phyloP scores from a whole-genome alignment of 2,888 invertebrate species.

The Melieria crassipennis region DNA sequence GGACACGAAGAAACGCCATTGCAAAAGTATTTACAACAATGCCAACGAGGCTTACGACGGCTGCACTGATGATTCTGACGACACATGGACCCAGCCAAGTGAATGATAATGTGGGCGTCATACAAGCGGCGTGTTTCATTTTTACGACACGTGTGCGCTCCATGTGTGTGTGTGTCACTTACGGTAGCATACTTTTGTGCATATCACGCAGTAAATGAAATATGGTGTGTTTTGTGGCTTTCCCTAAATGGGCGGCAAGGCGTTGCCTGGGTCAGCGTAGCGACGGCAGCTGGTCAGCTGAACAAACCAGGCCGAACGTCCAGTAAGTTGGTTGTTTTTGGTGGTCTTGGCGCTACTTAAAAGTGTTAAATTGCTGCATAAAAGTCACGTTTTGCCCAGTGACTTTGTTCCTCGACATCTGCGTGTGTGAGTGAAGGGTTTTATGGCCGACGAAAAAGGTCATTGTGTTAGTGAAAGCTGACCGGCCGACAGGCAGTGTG shows the following conservation, averaged over 20 bases:
- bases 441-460: too few species aligned
- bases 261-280: neutral
- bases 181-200: constrained; percentile 31
- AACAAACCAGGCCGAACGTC: neutral
- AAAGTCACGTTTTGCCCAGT: constrained; percentile 23
- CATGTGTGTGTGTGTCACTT: neutral
- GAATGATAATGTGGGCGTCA: constrained; percentile 15
- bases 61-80: constrained; percentile 12
- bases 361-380: constrained; percentile 31
- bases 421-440: too few species aligned
- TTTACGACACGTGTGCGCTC: neutral
- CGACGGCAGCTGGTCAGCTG: neutral
- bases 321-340: neutral
- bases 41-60: neutral
- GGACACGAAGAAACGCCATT: neutral
- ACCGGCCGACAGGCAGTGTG: too few species aligned
- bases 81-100: neutral
- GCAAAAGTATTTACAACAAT: neutral
- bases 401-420: too few species aligned
- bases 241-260: constrained; percentile 1
- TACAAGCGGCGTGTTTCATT: constrained; percentile 10
- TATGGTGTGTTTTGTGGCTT: constrained; percentile 21
- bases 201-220: constrained; percentile 36
- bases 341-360: neutral
- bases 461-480: too few species aligned